Conservation (phyloP, 2,888 invertebrate species). For the Aporophyla lueneburgensis region DNA sequence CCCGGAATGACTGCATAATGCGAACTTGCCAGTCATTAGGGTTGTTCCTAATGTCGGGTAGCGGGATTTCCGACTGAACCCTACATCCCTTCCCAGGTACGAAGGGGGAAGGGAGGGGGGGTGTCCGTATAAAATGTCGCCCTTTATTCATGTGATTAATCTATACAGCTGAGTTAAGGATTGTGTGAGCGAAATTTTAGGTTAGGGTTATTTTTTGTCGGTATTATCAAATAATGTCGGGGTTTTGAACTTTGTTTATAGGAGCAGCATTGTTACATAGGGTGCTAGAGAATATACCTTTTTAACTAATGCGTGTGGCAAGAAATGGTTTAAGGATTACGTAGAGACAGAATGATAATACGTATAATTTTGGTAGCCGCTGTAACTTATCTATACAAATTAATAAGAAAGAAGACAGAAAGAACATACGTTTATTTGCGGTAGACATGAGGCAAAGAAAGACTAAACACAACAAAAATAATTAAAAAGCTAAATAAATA, state of each 20-base stretch:
- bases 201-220: slow-evolving; percentile 24
- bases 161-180: slow-evolving; percentile 43
- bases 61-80: slow-evolving; percentile 48
- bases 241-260: slow-evolving; percentile 12
- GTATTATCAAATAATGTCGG: neutral
- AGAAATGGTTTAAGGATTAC: too few species aligned
- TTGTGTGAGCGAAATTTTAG: slow-evolving; percentile 40
- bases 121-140: slow-evolving; percentile 62
- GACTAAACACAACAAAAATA: too few species aligned
- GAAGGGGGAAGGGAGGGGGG: slow-evolving; percentile 8
- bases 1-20: slow-evolving; percentile 45
- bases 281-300: neutral
- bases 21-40: slow-evolving; percentile 65
- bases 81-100: slow-evolving; percentile 35
- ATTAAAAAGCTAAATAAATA: too few species aligned
- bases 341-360: neutral
- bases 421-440: too few species aligned
- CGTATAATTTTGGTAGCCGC: neutral
- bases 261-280: slow-evolving; percentile 1
- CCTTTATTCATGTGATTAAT: slow-evolving; percentile 67
- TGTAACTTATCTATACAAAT: too few species aligned
- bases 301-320: neutral
- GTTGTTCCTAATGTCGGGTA: slow-evolving; percentile 47
- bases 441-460: too few species aligned
- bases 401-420: too few species aligned